Base-by-base conservation (phyloP, 2,888 invertebrate species). In the Dyspetes luteomarginatus region DNA sequence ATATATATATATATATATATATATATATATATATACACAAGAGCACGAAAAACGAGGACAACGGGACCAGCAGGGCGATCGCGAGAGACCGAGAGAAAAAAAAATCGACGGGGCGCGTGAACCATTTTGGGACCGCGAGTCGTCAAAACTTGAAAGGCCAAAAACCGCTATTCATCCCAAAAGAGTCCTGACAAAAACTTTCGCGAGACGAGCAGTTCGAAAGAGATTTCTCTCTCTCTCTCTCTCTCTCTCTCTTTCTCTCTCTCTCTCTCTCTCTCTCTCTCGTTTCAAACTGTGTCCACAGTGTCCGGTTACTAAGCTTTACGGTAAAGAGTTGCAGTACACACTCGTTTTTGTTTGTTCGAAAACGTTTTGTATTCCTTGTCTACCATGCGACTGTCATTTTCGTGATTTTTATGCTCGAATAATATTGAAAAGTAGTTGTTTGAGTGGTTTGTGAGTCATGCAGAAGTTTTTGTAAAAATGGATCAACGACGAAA, bases 271-370 rank as follows among this genome's bases (percentile, higher is more conserved):
- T 82, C 84, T n/a, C 83, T 83, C 60, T 68, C 69, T 4, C 36
- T 36, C 36, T 48, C 17, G 36, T 48, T 48, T 48, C 48, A 17
- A 48, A 45, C 41, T 26, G 24, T 55, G 65, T 36, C n/a, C n/a
- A 72, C 30, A 86, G 88, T 90, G 86, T 90, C 88, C 84, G 83
- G 88, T 91, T 90, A 89, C 91, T 89, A 91, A 91, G 87, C 89
- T 82, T 78, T 76, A 86, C 80, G 83, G 90, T 86, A 90, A 90
- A 91, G 90, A 90, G 90, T 90, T 90, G 86, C 86, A 80, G 75
- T 78, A 48, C 43, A 28, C 24, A 55, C 48, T 65, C 17, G 67
- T 68, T 77, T n/a, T 75, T 69, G 64, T 82, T 78, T 77, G 76
- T 64, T 62, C 62, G 65, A 73, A 80, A 73, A 56, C 68, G 62